A percentile compares a stretch with the other conserved stretches of the same genome.
These are phyloP conservation scores for Coregonus ussuriensis DNA, from an alignment of 2,797 vertebrate genomes.

Conservation along the genomic window DNA sequence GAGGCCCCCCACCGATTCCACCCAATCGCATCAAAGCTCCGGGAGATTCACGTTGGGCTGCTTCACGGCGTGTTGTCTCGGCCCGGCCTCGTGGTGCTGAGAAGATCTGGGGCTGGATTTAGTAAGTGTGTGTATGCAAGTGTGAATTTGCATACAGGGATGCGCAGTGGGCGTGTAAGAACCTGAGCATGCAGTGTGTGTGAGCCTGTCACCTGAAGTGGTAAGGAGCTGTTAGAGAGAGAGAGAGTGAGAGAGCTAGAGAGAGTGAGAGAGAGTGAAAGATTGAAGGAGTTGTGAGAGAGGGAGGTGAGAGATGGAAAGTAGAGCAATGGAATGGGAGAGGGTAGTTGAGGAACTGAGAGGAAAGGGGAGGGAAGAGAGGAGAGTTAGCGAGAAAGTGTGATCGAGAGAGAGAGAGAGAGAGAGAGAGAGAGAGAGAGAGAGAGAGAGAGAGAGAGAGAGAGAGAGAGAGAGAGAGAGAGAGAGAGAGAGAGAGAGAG, in stretches of 20 bases:
- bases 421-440: not conserved
- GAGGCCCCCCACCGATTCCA: slow-evolving; percentile 28
- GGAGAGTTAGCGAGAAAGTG: not conserved
- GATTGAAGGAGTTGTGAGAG: not conserved
- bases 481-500: not conserved
- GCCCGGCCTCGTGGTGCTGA: not conserved
- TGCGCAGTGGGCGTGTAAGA: not conserved
- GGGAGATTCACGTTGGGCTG: slow-evolving; percentile 50
- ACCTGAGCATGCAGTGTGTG: not conserved
- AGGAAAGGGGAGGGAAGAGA: not conserved
- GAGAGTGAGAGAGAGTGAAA: not conserved
- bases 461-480: not conserved
- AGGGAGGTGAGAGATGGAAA: not conserved
- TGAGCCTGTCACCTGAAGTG: not conserved
- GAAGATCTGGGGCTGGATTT: slow-evolving; percentile 11
- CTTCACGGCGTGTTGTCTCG: slow-evolving; percentile 31
- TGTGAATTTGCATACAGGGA: not conserved
- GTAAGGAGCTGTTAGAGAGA: not conserved
- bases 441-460: too few species aligned
- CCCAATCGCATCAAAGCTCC: slow-evolving; percentile 56
- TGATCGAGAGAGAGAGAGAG: not conserved
- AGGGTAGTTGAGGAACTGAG: not conserved
- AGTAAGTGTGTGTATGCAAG: not conserved
- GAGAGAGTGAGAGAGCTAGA: too few species aligned
- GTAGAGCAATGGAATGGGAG: not conserved